Evolutionary conservation across 2,888 invertebrate genomes (phyloP).

Genomic region (Aspidiotus rigidus): DNA sequence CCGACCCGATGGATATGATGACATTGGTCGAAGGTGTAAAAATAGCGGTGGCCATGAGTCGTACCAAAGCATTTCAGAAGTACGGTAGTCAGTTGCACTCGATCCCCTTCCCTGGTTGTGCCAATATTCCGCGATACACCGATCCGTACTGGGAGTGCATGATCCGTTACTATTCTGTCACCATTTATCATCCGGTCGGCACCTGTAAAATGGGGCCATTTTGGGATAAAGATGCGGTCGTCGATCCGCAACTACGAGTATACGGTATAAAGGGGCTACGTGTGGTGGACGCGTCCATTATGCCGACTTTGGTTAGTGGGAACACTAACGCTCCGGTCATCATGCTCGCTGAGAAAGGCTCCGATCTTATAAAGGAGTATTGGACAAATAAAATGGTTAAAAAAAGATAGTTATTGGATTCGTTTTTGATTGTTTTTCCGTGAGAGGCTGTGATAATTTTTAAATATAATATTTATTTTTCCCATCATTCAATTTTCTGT

Average conservation of each 20-base stretch:
- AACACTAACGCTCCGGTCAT: constrained; percentile 80
- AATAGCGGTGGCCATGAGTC: constrained; percentile 68
- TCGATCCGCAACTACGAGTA: constrained; percentile 67
- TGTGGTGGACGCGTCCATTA: constrained; percentile 76
- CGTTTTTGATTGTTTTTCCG: too few relatives aligned
- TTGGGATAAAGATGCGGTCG: constrained; percentile 74
- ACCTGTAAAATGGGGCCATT: constrained; percentile 84
- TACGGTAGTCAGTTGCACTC: constrained; percentile 63
- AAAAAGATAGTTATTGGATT: too few relatives aligned
- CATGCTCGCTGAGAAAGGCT: constrained; percentile 83
- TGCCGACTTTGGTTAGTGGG: constrained; percentile 76
- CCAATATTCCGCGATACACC: constrained; percentile 55
- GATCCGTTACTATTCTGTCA: constrained; percentile 70
- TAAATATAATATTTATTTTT: too few relatives aligned
- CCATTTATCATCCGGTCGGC: constrained; percentile 78
- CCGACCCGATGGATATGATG: constrained; percentile 67
- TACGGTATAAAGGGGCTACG: constrained; percentile 69
- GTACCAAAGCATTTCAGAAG: constrained; percentile 64
- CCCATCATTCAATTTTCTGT: too few relatives aligned
- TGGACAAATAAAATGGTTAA: constrained; percentile 47
- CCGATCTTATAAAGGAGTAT: constrained; percentile 76
- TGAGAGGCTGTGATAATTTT: too few relatives aligned
- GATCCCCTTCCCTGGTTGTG: constrained; percentile 66
- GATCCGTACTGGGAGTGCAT: constrained; percentile 81
- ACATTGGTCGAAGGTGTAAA: constrained; percentile 77